Conservation (phyloP, 30 jellyfish, hydroid and myxozoan species). For the Rhopilema esculentum region DNA sequence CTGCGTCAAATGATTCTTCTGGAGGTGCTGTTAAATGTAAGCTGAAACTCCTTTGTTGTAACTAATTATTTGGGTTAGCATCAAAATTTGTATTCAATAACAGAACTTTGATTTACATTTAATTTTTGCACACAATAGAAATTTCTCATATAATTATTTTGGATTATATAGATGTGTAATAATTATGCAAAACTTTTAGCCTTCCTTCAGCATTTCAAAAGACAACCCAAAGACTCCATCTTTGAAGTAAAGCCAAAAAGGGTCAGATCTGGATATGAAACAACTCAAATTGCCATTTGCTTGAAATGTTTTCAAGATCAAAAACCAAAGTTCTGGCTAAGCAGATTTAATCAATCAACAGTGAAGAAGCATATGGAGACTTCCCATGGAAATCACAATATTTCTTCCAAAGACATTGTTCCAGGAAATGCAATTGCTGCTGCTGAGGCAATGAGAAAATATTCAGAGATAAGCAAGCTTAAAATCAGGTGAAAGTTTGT, state of each 20-base stretch:
- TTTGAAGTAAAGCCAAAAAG: conserved; percentile 21
- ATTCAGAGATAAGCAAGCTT: background rate
- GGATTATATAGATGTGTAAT: background rate
- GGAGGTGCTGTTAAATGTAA: conserved; percentile 19
- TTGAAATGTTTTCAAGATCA: conserved; percentile 28
- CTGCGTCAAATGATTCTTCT: background rate
- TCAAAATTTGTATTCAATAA: background rate
- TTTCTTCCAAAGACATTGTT: background rate
- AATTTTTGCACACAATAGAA: background rate
- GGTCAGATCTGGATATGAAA: conserved; percentile 28
- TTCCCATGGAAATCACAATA: conserved; percentile 1
- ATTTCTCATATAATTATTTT: background rate
- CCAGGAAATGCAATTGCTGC: conserved; percentile 31
- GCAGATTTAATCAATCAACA: conserved; percentile 39
- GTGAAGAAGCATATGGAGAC: conserved; percentile 13
- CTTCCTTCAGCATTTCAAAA: conserved; percentile 21
- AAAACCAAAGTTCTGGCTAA: conserved; percentile 36
- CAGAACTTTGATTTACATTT: background rate
- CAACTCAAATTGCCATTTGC: conserved; percentile 37
- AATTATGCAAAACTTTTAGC: conserved; percentile 12
- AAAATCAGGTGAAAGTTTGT: background rate
- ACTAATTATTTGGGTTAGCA: background rate
- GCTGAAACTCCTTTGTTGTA: conserved; percentile 2
- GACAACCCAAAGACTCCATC: conserved; percentile 15
- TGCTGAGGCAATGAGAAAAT: conserved; percentile 15